Evolutionary conservation across 2,113 vertebrate species (phyloP).

Genomic region (Ahaetulla prasina): DNA sequence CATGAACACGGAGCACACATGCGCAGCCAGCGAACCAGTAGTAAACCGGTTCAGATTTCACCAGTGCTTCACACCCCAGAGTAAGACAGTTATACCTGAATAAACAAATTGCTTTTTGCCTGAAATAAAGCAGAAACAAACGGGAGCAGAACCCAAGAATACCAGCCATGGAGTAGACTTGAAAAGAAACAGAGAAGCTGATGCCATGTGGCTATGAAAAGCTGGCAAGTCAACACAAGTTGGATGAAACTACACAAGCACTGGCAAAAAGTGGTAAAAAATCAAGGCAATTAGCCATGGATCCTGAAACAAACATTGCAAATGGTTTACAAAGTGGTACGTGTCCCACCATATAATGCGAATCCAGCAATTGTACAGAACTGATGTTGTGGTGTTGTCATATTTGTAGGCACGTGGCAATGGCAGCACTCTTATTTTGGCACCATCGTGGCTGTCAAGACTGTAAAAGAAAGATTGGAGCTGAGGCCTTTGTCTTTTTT

Average conservation of each 20-base stretch:
- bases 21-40: too few species aligned
- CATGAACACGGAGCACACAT: too few species aligned
- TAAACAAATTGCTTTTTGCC: not conserved
- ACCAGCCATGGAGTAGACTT: not conserved
- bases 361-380: not conserved
- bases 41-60: too few species aligned
- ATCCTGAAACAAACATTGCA: slow-evolving; percentile 11
- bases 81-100: not conserved
- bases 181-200: not conserved
- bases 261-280: slow-evolving; percentile 11
- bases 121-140: not conserved
- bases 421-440: not conserved
- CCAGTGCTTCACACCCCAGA: too few species aligned
- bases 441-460: too few species aligned
- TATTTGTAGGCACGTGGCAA: not conserved
- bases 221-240: not conserved
- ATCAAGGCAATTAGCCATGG: not conserved
- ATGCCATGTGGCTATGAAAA: not conserved
- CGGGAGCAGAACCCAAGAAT: not conserved
- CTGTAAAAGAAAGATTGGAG: not conserved
- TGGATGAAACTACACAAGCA: not conserved
- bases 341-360: not conserved
- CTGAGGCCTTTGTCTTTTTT: not conserved
- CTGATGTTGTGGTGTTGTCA: not conserved
- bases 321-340: not conserved